Conservation (phyloP, 2,888 invertebrate genomes). For the Dasysyrphus tricinctus region DNA sequence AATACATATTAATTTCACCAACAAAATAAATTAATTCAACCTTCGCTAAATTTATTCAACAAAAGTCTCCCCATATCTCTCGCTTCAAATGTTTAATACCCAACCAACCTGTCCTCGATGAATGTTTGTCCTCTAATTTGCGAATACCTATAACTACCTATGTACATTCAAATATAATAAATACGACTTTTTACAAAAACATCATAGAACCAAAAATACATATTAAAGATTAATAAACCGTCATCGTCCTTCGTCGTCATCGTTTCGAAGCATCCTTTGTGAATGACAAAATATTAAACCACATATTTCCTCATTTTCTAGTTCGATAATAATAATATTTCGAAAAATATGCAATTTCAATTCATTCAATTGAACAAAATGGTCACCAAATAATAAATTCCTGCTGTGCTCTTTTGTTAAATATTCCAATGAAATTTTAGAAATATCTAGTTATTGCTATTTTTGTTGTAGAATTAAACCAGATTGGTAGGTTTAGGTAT, state of each 20-base stretch:
- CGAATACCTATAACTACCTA: not conserved
- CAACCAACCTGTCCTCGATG: not conserved
- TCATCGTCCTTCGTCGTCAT: not conserved
- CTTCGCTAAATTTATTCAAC: not conserved
- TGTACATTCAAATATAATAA: not conserved
- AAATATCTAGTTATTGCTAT: not conserved
- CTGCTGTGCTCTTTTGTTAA: conserved; percentile 7
- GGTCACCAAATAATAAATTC: conserved; percentile 13
- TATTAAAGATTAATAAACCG: conserved; percentile 33
- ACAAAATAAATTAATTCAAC: conserved; percentile 13
- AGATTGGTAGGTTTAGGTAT: not conserved
- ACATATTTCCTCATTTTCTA: conserved; percentile 39
- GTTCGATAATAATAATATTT: conserved; percentile 13
- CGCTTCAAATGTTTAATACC: not conserved
- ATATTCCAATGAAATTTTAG: not conserved
- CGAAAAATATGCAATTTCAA: conserved; percentile 41
- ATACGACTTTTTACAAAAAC: not conserved
- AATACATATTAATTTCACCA: not conserved
- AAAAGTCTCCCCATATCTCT: not conserved
- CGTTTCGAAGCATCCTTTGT: not conserved
- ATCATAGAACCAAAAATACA: not conserved
- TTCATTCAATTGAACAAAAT: conserved; percentile 32
- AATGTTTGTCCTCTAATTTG: not conserved
- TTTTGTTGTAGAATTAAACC: not conserved
- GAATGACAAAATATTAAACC: conserved; percentile 48